Evolutionary conservation across 2,888 invertebrate genomes (phyloP), one percentile per base, ranked within the genome.

Genomic region (Amaurobius ferox): DNA sequence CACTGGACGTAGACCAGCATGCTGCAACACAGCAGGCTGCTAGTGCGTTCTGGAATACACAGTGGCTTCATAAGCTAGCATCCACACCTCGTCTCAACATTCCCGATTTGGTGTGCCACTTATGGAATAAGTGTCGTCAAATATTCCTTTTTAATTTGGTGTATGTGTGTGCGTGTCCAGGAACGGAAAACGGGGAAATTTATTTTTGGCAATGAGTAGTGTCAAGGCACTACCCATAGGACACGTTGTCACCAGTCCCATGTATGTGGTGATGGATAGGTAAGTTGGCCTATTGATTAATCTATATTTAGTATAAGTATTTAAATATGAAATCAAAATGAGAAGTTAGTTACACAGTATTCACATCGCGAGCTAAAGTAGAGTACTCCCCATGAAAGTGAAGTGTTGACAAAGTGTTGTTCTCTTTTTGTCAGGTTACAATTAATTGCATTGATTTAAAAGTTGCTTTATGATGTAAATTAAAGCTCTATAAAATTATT

Each of bases 221-320:
- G 86, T 86, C 35, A 86, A 86, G 35, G 70, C 86, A 74, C 86
- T 86, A 79, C 74, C 86, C 68, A 35, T 86, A 62, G 86, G 86
- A 86, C 86, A 86, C 74, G 74, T 86, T 64, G 66, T 35, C 55
- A 48, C 77, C 44, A 86, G 79, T 68, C 86, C 86, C 62, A 79
- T 79, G 74, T 86, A 86, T 74, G 79, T 86, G 79, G 86, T 86
- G 40, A 79, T 86, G 79, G 86, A 86, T 70, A 68, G 79, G 86
- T 86, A 86, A 86, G 86, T 30, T 35, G 23, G 35, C 55, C 55
- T 23, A 23, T 11, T 35, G 35, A 7, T 35, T 5, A 7, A 11
- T 11, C 11, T 35, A 7, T 35, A 11, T 35, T 7, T 35, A 35
- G 35, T 35, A 11, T 35, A 11, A n/a, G n/a, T n/a, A n/a, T n/a